Evolutionary conservation across 2,888 invertebrate genomes (phyloP).

Genomic region (Rapana venosa): DNA sequence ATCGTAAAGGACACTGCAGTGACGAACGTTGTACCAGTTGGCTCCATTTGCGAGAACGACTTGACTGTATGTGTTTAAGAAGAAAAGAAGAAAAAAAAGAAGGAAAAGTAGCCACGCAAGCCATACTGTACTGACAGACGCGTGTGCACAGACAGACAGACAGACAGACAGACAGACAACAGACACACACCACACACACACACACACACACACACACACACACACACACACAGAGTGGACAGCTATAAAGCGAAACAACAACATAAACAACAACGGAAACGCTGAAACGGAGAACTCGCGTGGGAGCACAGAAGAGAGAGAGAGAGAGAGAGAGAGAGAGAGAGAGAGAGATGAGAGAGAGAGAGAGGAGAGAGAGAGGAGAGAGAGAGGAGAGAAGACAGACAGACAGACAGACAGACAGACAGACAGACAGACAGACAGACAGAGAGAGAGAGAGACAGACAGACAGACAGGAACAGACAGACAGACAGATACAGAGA

Average conservation of each 20-base stretch:
- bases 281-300: not conserved
- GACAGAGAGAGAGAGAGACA: not conserved
- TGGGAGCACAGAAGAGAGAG: not conserved
- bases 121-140: not conserved
- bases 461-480: not conserved
- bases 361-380: slow-evolving; percentile 1
- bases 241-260: not conserved
- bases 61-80: too few species aligned
- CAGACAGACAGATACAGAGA: not conserved
- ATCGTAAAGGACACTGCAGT: too few species aligned
- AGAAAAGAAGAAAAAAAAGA: too few species aligned
- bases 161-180: not conserved
- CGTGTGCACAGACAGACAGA: not conserved
- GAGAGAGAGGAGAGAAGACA: not conserved
- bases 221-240: not conserved
- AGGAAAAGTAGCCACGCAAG: too few species aligned
- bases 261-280: not conserved
- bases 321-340: slow-evolving; percentile 1
- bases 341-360: not conserved
- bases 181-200: not conserved
- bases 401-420: not conserved
- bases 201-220: not conserved
- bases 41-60: too few species aligned
- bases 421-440: not conserved
- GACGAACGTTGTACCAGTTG: too few species aligned